Evolutionary conservation across 2,888 invertebrate genomes (phyloP).

Genomic region (Troides oblongomaculatus): DNA sequence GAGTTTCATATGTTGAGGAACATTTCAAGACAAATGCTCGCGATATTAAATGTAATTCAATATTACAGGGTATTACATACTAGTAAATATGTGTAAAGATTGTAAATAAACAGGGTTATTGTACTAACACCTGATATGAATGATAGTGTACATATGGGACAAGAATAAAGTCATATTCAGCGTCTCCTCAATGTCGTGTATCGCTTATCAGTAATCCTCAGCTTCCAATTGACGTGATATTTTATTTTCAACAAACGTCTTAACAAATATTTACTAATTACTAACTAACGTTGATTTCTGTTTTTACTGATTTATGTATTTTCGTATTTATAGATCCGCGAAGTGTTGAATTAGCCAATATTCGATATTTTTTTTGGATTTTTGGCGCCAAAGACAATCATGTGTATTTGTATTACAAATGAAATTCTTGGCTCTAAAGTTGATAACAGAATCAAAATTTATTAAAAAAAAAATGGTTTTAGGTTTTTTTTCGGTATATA

Average conservation of each 20-base stretch:
- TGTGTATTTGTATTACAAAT: too few relatives aligned
- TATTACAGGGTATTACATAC: too few relatives aligned
- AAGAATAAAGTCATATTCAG: neutral
- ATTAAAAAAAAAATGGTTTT: too few relatives aligned
- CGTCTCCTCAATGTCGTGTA: neutral
- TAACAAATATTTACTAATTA: neutral
- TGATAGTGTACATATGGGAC: neutral
- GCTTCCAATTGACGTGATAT: neutral
- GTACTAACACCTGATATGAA: neutral
- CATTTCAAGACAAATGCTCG: too few relatives aligned
- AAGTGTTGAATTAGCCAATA: too few relatives aligned
- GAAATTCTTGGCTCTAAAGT: too few relatives aligned
- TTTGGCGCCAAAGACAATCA: too few relatives aligned
- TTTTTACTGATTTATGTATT: neutral
- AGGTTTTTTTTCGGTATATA: too few relatives aligned
- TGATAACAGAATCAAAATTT: too few relatives aligned
- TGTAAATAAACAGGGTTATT: neutral
- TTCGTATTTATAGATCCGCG: neutral
- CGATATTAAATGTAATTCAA: too few relatives aligned
- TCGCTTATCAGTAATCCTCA: neutral
- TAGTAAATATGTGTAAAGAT: too few relatives aligned
- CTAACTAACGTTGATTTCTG: neutral
- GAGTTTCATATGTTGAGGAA: neutral
- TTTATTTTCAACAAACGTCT: conserved; percentile 1
- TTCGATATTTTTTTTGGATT: too few relatives aligned